A percentile compares a stretch with the other conserved stretches of the same genome.
Evolutionary conservation across 2,113 vertebrate species (phyloP).

Genomic region (Microcebus lehilahytsara): DNA sequence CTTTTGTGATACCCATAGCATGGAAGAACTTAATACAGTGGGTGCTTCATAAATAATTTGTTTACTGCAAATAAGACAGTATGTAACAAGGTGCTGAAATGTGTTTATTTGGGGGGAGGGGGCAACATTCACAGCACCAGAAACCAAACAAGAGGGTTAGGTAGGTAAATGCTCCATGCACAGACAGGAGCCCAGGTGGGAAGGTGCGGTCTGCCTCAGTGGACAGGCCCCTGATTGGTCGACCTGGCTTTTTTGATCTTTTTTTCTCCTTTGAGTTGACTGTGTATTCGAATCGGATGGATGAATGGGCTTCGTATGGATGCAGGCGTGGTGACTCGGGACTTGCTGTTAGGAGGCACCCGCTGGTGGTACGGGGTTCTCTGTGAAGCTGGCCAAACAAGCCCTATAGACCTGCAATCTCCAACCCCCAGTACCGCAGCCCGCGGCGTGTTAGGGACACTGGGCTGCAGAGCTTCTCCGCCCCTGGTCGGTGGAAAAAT

Average conservation of each 20-base stretch:
- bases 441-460: no score
- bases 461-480: no score
- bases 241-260: not conserved
- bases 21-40: not conserved
- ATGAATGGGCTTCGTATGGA: not conserved
- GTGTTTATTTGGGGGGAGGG: not conserved
- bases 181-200: not conserved
- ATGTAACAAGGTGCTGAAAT: accelerated
- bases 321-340: accelerated
- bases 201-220: not conserved
- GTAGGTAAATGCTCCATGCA: not conserved
- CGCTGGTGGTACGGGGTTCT: not conserved
- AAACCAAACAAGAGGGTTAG: not conserved
- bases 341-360: not conserved
- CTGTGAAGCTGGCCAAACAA: not conserved
- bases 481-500: no score
- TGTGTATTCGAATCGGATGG: not conserved
- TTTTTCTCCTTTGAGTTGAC: not conserved
- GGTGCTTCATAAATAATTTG: not conserved
- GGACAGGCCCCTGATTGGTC: not conserved
- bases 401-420: not conserved
- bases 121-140: not conserved
- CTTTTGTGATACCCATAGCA: not conserved
- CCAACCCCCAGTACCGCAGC: no score
- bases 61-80: not conserved